Evolutionary conservation across 2,888 invertebrate genomes (phyloP).

Genomic region (Elgonia sp.): DNA sequence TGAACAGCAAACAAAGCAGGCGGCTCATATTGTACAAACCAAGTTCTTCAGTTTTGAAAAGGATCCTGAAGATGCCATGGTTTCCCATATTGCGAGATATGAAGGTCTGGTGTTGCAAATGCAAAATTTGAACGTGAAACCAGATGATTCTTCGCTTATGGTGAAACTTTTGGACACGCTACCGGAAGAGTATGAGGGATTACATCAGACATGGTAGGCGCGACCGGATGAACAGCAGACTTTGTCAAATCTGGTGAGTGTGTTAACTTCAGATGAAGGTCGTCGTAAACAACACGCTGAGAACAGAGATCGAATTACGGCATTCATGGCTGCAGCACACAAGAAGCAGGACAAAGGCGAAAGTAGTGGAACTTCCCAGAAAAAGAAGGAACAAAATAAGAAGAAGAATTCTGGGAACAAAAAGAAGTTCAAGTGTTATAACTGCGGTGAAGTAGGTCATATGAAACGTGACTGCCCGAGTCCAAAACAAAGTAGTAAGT

Average conservation of each 20-base stretch:
- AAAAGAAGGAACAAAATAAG: no score
- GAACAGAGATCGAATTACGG: no score
- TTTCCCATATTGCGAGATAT: constrained; percentile 59
- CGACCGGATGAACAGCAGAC: constrained; percentile 56
- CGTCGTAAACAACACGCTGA: no score
- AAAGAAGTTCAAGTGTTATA: constrained; percentile 7
- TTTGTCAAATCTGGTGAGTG: constrained; percentile 38
- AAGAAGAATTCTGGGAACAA: no score
- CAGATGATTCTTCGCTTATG: constrained; percentile 66
- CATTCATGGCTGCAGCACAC: no score
- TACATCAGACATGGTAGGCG: constrained; percentile 67
- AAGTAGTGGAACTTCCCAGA: no score
- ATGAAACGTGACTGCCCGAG: constrained; percentile 16
- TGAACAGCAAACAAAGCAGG: constrained; percentile 71
- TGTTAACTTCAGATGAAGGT: constrained; percentile 61
- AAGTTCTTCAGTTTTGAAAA: constrained; percentile 68
- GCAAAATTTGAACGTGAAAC: constrained; percentile 67
- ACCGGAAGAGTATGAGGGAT: constrained; percentile 60
- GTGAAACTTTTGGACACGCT: constrained; percentile 63
- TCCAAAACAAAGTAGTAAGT: background rate
- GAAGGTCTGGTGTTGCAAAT: constrained; percentile 60
- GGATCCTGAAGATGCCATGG: constrained; percentile 48
- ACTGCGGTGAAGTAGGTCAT: constrained; percentile 17
- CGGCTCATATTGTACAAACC: constrained; percentile 62
- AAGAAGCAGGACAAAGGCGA: no score